Percentiles rank a stretch among this genome's conserved stretches.
Evolutionary conservation across 2,797 vertebrate species (phyloP).

Genomic region (Borostomias antarcticus): DNA sequence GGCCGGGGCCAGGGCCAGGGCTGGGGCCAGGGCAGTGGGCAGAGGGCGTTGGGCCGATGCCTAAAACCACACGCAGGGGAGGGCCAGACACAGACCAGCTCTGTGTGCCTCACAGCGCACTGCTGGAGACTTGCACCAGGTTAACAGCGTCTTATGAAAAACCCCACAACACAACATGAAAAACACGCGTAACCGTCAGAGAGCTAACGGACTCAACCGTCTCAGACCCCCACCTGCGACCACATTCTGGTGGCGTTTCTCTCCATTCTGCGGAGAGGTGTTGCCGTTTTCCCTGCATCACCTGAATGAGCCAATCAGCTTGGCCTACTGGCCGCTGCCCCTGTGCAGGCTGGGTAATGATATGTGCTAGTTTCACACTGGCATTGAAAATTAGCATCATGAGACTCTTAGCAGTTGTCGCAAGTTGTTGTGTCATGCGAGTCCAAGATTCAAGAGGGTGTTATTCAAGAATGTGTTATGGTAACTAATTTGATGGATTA

Average conservation of each 20-base stretch:
- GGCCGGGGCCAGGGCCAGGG: constrained; percentile 22
- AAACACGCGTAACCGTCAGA: constrained; percentile 67
- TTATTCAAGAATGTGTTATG: constrained; percentile 4
- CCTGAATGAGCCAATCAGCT: constrained; percentile 61
- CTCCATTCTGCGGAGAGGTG: too few species aligned
- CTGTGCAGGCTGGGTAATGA: constrained; percentile 36
- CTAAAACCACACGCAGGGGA: constrained; percentile 81
- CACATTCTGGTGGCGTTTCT: constrained; percentile 64
- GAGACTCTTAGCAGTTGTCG: constrained; percentile 31
- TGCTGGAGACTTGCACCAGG: constrained; percentile 62
- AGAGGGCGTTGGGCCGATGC: constrained; percentile 71
- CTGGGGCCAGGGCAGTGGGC: constrained; percentile 51
- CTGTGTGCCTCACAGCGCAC: constrained; percentile 66
- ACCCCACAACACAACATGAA: constrained; percentile 63
- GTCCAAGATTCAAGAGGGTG: constrained; percentile 12
- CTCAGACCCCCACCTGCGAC: constrained; percentile 34
- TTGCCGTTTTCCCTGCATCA: constrained; percentile 26
- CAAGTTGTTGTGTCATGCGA: constrained; percentile 25
- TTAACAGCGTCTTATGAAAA: constrained; percentile 63
- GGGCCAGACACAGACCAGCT: constrained; percentile 72
- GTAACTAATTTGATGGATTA: background rate
- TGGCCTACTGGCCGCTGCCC: constrained; percentile 32
- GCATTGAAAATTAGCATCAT: constrained; percentile 48
- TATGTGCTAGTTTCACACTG: constrained; percentile 30
- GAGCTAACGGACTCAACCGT: constrained; percentile 60